Percentiles rank a stretch among this genome's conserved stretches.
phyloP scores from a whole-genome alignment of 1,140 invertebrate species.

The Magallana ariakensis region DNA sequence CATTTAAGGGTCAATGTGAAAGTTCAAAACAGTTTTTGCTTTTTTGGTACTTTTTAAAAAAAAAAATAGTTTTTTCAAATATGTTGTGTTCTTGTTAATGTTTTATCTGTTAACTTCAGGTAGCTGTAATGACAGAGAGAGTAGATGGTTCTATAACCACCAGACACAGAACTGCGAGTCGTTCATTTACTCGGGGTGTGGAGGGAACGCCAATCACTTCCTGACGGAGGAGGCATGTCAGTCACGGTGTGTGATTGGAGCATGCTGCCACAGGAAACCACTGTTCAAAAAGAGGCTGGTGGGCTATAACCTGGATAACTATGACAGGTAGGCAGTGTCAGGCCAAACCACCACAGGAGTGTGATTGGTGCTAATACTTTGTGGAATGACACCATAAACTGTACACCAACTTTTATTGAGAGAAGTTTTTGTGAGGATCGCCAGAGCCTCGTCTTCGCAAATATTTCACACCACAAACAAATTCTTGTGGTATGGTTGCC shows the following conservation, averaged over 20 bases:
- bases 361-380: too few relatives aligned
- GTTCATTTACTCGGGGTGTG: conserved; percentile 77
- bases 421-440: too few relatives aligned
- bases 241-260: conserved; percentile 65
- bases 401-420: too few relatives aligned
- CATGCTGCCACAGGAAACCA: conserved; percentile 70
- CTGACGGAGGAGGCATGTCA: conserved; percentile 65
- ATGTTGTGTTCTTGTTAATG: too few relatives aligned
- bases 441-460: too few relatives aligned
- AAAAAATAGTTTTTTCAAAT: too few relatives aligned
- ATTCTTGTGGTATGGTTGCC: too few relatives aligned
- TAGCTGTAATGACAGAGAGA: conserved; percentile 58
- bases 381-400: too few relatives aligned
- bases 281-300: conserved; percentile 48
- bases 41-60: too few relatives aligned
- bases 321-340: conserved; percentile 66
- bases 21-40: too few relatives aligned
- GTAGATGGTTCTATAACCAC: conserved; percentile 79
- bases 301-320: conserved; percentile 70
- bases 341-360: not conserved
- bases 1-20: too few relatives aligned
- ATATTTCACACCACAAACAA: too few relatives aligned
- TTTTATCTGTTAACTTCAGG: conserved; percentile 46
- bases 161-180: conserved; percentile 73
- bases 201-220: conserved; percentile 79